These are phyloP conservation scores for Cladopsammia gracilis DNA, from an alignment of 64 coral and sea anemone genomes.

Conservation along the genomic window DNA sequence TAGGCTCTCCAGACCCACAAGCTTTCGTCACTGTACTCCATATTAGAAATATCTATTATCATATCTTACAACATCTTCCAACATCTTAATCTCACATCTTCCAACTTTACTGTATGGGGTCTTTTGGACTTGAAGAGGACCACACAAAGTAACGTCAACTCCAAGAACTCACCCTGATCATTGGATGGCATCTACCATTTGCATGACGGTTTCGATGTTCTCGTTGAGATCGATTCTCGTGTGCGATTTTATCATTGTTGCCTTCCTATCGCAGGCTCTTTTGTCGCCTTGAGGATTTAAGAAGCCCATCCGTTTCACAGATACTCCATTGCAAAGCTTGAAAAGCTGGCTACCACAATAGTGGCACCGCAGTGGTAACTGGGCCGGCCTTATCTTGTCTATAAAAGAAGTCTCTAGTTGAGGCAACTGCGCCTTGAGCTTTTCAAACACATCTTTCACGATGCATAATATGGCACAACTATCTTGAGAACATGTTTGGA, in stretches of 20 bases:
- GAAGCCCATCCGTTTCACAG: slow-evolving; percentile 55
- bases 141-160: slow-evolving; percentile 50
- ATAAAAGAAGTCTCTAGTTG: background rate
- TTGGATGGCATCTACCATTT: slow-evolving; percentile 55
- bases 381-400: background rate
- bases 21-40: slow-evolving; percentile 53
- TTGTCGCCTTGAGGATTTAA: slow-evolving; percentile 58
- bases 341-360: background rate
- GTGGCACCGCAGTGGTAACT: background rate
- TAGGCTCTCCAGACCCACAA: slow-evolving; percentile 72
- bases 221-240: too few species aligned
- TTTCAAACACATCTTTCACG: slow-evolving; percentile 37
- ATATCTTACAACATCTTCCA: background rate
- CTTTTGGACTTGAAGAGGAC: slow-evolving; percentile 46
- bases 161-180: slow-evolving; percentile 53
- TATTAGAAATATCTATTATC: slow-evolving; percentile 44
- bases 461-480: slow-evolving; percentile 38
- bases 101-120: slow-evolving; percentile 32
- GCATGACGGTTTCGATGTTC: slow-evolving; percentile 38
- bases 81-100: slow-evolving; percentile 13
- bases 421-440: background rate
- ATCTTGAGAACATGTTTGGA: slow-evolving; percentile 43
- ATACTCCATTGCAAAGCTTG: slow-evolving; percentile 29
- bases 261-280: slow-evolving; percentile 74
- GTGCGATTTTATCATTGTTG: slow-evolving; percentile 65